Evolutionary conservation across 1,140 invertebrate species (phyloP).

Genomic region (Caenorhabditis tropicalis): DNA sequence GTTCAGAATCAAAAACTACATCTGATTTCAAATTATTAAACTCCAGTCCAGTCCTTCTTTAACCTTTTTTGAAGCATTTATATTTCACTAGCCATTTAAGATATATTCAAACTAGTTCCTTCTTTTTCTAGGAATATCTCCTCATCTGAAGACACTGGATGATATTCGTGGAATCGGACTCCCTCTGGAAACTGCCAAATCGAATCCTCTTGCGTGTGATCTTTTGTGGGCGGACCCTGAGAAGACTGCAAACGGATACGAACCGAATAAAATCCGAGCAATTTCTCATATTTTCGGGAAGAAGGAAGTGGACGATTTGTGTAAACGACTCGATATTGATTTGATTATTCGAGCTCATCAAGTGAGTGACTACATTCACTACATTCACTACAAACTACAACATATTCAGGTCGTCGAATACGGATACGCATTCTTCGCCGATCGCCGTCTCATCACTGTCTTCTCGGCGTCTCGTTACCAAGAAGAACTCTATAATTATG

Average conservation of each 20-base stretch:
- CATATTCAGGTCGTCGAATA: constrained; percentile 74
- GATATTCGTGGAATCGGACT: constrained; percentile 64
- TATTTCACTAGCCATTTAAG: too few species aligned
- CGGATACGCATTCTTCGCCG: constrained; percentile 76
- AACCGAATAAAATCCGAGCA: constrained; percentile 79
- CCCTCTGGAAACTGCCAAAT: constrained; percentile 36
- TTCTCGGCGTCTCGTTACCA: constrained; percentile 62
- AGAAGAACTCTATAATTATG: constrained; percentile 62
- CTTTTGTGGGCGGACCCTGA: constrained; percentile 66
- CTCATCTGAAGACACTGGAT: constrained; percentile 76
- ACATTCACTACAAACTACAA: not conserved
- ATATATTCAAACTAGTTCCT: too few species aligned
- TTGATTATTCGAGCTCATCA: constrained; percentile 64
- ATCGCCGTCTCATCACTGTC: constrained; percentile 53
- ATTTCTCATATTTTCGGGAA: constrained; percentile 64
- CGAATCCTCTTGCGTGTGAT: constrained; percentile 62
- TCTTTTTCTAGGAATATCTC: constrained; percentile 71
- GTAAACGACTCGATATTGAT: constrained; percentile 63
- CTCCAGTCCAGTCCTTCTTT: too few species aligned
- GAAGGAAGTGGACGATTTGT: constrained; percentile 59
- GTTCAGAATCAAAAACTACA: too few species aligned
- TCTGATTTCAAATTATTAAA: too few species aligned
- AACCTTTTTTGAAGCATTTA: too few species aligned
- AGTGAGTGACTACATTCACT: constrained; percentile 50
- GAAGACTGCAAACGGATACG: constrained; percentile 58